Conservation (phyloP, 2,113 vertebrate species). For the Crocuta crocuta region DNA sequence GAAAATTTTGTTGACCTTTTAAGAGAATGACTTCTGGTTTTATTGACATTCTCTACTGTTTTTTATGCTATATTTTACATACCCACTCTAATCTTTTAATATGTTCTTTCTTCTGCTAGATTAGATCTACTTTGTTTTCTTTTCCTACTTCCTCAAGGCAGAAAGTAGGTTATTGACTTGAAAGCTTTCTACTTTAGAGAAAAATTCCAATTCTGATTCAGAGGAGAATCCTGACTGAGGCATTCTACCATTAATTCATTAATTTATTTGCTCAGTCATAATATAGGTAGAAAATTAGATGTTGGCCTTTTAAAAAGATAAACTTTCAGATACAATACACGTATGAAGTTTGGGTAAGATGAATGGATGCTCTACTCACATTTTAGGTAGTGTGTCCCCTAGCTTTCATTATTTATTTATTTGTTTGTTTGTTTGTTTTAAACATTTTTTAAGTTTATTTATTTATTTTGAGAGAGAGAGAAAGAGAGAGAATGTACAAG, state of each 20-base stretch:
- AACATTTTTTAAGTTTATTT: no score
- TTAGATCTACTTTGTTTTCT: background rate
- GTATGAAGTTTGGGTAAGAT: background rate
- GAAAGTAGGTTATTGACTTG: background rate
- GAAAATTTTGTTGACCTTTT: background rate
- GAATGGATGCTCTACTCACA: background rate
- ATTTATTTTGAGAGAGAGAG: no score
- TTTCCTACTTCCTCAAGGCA: background rate
- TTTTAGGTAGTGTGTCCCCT: background rate
- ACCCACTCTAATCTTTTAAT: background rate
- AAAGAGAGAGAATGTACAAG: no score
- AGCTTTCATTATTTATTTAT: background rate
- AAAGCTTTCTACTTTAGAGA: background rate
- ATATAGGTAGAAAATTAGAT: background rate
- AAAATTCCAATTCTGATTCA: background rate
- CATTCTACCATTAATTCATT: background rate
- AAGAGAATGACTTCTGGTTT: background rate
- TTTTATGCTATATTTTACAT: background rate
- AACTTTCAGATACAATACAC: background rate
- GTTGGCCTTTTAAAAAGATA: background rate
- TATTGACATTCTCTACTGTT: background rate
- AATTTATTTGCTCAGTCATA: background rate
- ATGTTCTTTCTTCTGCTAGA: background rate
- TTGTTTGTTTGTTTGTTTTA: no score
- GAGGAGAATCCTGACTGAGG: background rate